These are phyloP conservation scores for Pseudococcus viburni DNA, from an alignment of 2,888 invertebrate species.

Conservation along the genomic window DNA sequence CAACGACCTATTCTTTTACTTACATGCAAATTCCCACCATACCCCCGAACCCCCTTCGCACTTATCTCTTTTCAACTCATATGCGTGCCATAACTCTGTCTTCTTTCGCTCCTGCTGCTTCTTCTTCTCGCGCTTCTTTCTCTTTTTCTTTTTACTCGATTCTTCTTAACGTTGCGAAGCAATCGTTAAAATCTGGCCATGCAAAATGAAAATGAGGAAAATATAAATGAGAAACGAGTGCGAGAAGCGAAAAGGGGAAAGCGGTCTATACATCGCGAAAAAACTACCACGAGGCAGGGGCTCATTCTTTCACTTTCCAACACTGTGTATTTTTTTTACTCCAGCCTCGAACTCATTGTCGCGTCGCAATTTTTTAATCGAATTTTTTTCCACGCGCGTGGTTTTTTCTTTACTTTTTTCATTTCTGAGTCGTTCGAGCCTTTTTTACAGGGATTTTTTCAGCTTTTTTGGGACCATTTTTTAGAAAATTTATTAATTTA, in stretches of 20 bases:
- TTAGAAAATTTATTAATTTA: no score
- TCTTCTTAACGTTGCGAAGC: conserved; percentile 64
- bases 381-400: conserved; percentile 12
- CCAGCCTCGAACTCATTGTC: conserved; percentile 43
- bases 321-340: conserved; percentile 53
- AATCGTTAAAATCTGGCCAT: conserved; percentile 69
- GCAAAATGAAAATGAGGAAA: conserved; percentile 69
- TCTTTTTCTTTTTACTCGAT: conserved; percentile 63
- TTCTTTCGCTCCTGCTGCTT: conserved; percentile 58
- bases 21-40: conserved; percentile 62
- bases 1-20: conserved; percentile 68
- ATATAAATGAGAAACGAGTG: conserved; percentile 69
- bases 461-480: no score
- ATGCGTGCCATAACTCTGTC: conserved; percentile 56
- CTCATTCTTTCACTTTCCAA: conserved; percentile 65
- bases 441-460: not conserved
- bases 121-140: conserved; percentile 60
- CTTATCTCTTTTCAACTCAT: conserved; percentile 65
- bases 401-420: not conserved
- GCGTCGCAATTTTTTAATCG: conserved; percentile 25
- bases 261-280: conserved; percentile 65
- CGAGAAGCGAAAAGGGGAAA: conserved; percentile 66
- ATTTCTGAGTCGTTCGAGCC: not conserved
- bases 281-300: conserved; percentile 65
- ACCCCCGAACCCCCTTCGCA: not conserved